Percentiles rank a stretch among this genome's conserved stretches.
phyloP scores from a whole-genome alignment of 2,888 invertebrate genomes.

The Palloptera scutellata region DNA sequence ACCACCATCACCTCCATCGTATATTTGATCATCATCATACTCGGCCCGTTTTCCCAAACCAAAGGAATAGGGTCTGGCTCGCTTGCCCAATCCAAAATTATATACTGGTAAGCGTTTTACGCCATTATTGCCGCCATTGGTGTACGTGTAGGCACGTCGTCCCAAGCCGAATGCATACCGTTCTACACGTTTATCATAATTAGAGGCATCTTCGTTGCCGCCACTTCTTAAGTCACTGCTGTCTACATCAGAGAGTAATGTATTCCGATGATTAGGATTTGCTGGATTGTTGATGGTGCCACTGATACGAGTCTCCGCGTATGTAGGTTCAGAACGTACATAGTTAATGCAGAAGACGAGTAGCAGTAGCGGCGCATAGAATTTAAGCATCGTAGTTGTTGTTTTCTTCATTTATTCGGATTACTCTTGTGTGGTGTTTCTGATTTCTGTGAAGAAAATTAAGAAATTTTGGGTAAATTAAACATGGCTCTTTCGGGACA shows the following conservation, averaged over 20 bases:
- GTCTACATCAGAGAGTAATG: constrained; percentile 37
- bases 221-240: constrained; percentile 43
- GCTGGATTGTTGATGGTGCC: constrained; percentile 25
- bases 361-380: constrained; percentile 47
- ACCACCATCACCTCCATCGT: constrained; percentile 50
- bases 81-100: constrained; percentile 63
- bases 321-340: constrained; percentile 51
- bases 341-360: constrained; percentile 52
- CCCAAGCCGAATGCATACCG: constrained; percentile 78
- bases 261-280: constrained; percentile 38
- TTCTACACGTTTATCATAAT: constrained; percentile 68
- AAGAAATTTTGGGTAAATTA: too few relatives aligned
- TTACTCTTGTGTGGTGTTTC: too few relatives aligned
- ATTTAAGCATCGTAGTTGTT: constrained; percentile 40
- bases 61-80: constrained; percentile 62
- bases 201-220: constrained; percentile 29
- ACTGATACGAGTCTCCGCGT: constrained; percentile 43
- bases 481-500: too few relatives aligned
- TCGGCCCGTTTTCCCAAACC: constrained; percentile 61
- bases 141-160: constrained; percentile 67
- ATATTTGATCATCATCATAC: constrained; percentile 49
- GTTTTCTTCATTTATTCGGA: too few relatives aligned
- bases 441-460: too few relatives aligned
- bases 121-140: constrained; percentile 58
- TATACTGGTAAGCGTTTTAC: constrained; percentile 63